These are phyloP conservation scores for Aphodius sticticus DNA, from an alignment of 2,888 invertebrate species.

Conservation along the genomic window DNA sequence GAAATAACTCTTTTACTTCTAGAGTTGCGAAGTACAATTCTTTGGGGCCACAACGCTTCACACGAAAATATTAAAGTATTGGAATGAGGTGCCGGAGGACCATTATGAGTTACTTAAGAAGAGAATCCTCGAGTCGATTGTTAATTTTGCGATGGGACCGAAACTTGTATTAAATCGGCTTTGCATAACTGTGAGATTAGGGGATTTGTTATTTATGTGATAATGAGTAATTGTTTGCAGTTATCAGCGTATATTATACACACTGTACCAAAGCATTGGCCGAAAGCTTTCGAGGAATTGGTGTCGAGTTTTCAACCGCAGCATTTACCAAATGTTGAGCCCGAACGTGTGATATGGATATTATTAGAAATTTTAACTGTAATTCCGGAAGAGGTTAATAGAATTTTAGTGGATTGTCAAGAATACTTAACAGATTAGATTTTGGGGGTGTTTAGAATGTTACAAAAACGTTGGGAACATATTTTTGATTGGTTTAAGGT, in stretches of 20 bases:
- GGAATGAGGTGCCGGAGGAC: conserved; percentile 85
- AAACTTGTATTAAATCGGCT: conserved; percentile 86
- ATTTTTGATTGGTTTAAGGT: too few species aligned
- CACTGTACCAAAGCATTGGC: conserved; percentile 65
- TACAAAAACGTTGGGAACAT: too few species aligned
- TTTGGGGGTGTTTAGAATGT: too few species aligned
- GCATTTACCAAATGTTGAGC: conserved; percentile 67
- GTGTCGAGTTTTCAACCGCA: conserved; percentile 64
- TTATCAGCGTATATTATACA: conserved; percentile 86
- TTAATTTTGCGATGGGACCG: conserved; percentile 80
- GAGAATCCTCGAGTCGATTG: conserved; percentile 78
- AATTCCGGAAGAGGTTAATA: conserved; percentile 83
- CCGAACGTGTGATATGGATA: conserved; percentile 69
- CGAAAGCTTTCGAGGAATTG: conserved; percentile 77
- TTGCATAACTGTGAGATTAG: conserved; percentile 81
- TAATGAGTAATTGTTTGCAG: conserved; percentile 62
- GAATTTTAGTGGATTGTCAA: conserved; percentile 47
- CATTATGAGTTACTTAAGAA: conserved; percentile 80
- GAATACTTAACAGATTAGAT: conserved; percentile 37
- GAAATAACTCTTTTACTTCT: conserved; percentile 37
- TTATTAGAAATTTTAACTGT: conserved; percentile 86
- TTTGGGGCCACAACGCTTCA: conserved; percentile 92
- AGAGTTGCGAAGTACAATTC: conserved; percentile 91
- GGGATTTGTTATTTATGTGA: conserved; percentile 9
- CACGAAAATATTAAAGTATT: conserved; percentile 85